These are phyloP conservation scores for Labroides dimidiatus DNA, from an alignment of 2,797 vertebrate genomes.

Conservation along the genomic window DNA sequence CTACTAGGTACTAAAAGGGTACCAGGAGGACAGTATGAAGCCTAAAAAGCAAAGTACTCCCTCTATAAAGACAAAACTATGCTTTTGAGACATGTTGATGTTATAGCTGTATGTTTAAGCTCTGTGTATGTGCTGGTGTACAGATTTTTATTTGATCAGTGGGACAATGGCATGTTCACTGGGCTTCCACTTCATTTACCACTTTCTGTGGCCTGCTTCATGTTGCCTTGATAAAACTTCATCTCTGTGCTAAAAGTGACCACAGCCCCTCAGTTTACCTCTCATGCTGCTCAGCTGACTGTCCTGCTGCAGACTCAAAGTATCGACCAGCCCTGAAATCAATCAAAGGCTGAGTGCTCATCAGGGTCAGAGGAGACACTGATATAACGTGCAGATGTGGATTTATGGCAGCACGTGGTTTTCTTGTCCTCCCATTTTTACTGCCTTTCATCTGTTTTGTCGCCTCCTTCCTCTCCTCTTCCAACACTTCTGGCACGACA, in stretches of 20 bases:
- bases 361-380: constrained; percentile 63
- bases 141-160: too few relatives aligned
- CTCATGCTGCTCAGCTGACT: constrained; percentile 16
- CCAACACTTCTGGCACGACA: neutral
- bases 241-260: constrained; percentile 7
- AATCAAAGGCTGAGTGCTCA: constrained; percentile 51
- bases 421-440: constrained; percentile 29
- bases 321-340: constrained; percentile 64
- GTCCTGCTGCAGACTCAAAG: constrained; percentile 34
- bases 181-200: too few relatives aligned
- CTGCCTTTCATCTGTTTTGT: constrained; percentile 23
- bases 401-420: constrained; percentile 50
- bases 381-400: constrained; percentile 52
- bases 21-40: too few relatives aligned
- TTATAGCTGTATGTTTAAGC: too few relatives aligned
- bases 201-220: too few relatives aligned
- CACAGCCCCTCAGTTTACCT: constrained; percentile 8
- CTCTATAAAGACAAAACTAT: too few relatives aligned
- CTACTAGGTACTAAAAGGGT: too few relatives aligned
- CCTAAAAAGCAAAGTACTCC: too few relatives aligned
- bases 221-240: neutral
- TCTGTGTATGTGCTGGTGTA: too few relatives aligned
- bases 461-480: neutral
- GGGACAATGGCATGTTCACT: too few relatives aligned
- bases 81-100: too few relatives aligned